phyloP scores from a whole-genome alignment of 2,113 vertebrate genomes.

The Notothenia rossii region DNA sequence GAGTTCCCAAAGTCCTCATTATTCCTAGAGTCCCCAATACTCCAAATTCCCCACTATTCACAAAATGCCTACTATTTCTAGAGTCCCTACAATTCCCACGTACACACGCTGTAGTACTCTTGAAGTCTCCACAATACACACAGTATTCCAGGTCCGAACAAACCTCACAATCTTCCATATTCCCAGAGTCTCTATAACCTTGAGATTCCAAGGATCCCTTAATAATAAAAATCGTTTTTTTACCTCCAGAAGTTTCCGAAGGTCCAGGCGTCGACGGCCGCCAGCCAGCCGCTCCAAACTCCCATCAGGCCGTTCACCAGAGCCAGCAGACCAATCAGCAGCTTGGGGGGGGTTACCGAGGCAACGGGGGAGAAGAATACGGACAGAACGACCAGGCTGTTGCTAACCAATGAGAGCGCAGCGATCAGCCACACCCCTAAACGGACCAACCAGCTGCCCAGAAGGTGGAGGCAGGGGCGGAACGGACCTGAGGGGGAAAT shows the following conservation, averaged over 20 bases:
- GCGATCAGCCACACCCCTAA: slow-evolving; percentile 92
- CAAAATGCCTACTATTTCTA: too few species aligned
- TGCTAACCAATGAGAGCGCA: slow-evolving; percentile 87
- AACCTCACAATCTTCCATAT: background rate
- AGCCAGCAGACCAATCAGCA: slow-evolving; percentile 90
- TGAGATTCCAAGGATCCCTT: background rate
- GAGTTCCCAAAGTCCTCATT: too few species aligned
- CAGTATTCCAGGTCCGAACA: too few species aligned
- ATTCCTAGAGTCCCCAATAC: too few species aligned
- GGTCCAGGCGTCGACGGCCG: slow-evolving; percentile 88
- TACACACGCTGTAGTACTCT: background rate
- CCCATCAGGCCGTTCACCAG: slow-evolving; percentile 89
- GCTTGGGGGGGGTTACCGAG: slow-evolving; percentile 84
- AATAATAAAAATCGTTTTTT: too few species aligned
- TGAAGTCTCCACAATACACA: background rate
- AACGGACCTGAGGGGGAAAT: slow-evolving; percentile 87
- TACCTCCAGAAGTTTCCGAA: slow-evolving; percentile 90
- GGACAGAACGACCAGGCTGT: slow-evolving; percentile 86
- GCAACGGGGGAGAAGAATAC: slow-evolving; percentile 86
- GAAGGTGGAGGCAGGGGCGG: slow-evolving; percentile 91
- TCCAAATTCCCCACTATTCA: too few species aligned
- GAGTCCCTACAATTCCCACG: too few species aligned
- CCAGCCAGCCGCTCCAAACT: slow-evolving; percentile 87
- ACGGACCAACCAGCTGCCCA: slow-evolving; percentile 93
- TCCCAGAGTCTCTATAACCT: background rate